Evolutionary conservation across 2,888 invertebrate species (phyloP).

Genomic region (Volucella inanis): DNA sequence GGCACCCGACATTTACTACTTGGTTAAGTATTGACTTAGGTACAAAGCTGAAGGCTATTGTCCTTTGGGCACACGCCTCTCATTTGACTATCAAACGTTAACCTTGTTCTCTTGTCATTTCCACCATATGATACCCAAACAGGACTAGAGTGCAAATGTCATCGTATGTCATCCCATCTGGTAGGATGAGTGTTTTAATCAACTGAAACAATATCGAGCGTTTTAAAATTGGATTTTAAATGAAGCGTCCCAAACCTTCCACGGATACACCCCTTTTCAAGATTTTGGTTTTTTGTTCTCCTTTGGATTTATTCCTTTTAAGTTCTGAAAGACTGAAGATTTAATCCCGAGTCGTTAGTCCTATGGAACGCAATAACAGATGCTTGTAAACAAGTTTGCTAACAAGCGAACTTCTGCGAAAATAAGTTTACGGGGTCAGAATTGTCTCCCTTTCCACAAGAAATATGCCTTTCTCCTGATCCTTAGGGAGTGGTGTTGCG

Average conservation of each 20-base stretch:
- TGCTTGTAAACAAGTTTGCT: constrained; percentile 8
- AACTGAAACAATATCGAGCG: constrained; percentile 69
- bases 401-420: constrained; percentile 40
- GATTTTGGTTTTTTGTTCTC: no score
- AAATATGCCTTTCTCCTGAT: neutral
- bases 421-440: constrained; percentile 50
- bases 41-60: constrained; percentile 36
- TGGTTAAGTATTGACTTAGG: constrained; percentile 46
- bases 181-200: constrained; percentile 61
- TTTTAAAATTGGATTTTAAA: constrained; percentile 67
- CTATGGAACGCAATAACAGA: constrained; percentile 46
- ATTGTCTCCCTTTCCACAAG: constrained; percentile 15
- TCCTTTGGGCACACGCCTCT: constrained; percentile 49
- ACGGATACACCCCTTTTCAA: neutral
- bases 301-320: constrained; percentile 17
- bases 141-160: neutral
- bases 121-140: constrained; percentile 38
- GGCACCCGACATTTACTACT: neutral
- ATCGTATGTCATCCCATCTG: constrained; percentile 46
- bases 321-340: neutral
- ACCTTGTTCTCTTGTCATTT: constrained; percentile 43
- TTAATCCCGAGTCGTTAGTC: constrained; percentile 8
- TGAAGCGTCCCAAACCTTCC: constrained; percentile 21
- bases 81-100: constrained; percentile 62
- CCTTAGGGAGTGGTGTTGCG: neutral